Conservation (phyloP, 2,888 invertebrate species). For the Melikaiella ostensackeni region DNA sequence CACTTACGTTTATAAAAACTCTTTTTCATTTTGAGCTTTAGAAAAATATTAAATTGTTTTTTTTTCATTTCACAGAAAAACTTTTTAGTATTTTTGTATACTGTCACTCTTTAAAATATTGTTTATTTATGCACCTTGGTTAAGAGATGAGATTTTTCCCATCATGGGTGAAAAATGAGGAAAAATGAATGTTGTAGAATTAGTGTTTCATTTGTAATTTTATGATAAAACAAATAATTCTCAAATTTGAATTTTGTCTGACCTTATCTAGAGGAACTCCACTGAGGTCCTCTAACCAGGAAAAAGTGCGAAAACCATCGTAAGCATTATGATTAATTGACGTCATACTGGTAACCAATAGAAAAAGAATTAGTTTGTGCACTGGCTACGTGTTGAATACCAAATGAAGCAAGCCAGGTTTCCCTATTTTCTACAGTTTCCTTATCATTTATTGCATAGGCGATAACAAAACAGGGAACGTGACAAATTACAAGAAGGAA, state of each 20-base stretch:
- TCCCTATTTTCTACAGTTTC: not conserved
- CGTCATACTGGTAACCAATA: conserved; percentile 1
- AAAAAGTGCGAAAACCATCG: conserved; percentile 7
- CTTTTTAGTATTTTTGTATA: too few relatives aligned
- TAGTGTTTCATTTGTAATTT: too few relatives aligned
- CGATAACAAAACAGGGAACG: conserved; percentile 25
- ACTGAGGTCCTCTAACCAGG: not conserved
- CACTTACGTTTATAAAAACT: not conserved
- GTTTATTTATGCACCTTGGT: too few relatives aligned
- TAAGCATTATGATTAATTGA: not conserved
- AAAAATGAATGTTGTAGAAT: too few relatives aligned
- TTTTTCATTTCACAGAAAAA: too few relatives aligned
- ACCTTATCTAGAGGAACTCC: conserved; percentile 16
- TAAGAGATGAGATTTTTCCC: too few relatives aligned
- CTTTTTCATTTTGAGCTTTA: too few relatives aligned
- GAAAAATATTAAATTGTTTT: too few relatives aligned
- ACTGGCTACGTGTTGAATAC: conserved; percentile 3
- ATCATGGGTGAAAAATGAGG: too few relatives aligned
- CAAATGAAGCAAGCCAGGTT: not conserved
- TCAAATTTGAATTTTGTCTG: not conserved
- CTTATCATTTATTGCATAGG: conserved; percentile 16
- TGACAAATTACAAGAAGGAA: not conserved
- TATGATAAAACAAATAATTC: too few relatives aligned
- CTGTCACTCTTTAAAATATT: too few relatives aligned
- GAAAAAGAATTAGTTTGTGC: not conserved